Evolutionary conservation across 1,140 invertebrate species (phyloP), one percentile per base, ranked within the genome.

Genomic region (Chlorops oryzae): DNA sequence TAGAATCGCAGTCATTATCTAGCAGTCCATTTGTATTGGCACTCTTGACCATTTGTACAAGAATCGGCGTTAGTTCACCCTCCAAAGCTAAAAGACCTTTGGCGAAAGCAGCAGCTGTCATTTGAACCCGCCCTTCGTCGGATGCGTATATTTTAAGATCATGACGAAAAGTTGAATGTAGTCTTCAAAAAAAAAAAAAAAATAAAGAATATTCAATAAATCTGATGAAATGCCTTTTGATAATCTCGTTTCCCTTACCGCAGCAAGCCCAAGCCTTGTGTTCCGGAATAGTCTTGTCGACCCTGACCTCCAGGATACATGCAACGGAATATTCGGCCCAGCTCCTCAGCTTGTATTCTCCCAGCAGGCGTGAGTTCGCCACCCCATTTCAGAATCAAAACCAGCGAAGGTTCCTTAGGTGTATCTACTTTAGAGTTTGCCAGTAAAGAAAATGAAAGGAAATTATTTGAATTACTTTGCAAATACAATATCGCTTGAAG

Each of bases 31-130:
- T 99, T 0, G 96, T 99, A 66, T 99, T 98, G 2, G 96, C 96
- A 62, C 90, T 96, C 73, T 99, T 99, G 1, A 99, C 97, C 97
- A 99, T 99, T 75, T 99, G 97, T 12, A 98, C 95, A 13, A 99
- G 75, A 70, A 99, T 99, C 0, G 97, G 97, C 0, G 97, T 97
- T 3, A 99, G 76, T 74, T 99, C 96, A 9, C 96, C 97, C 76
- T 99, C 97, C 27, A 99, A 71, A 0, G 96, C 97, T 0, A 99
- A 74, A 20, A 99, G 74, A 10, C 96, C 96, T 77, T 98, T 99
- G 2, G 96, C 94, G 75, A 99, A 99, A 10, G 96, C 96, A 12
- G 96, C 96, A 1, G 96, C 96, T 0, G 96, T 99, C 95, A 98
- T 99, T 75, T 99, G 96, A 2, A 98, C 96, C 43, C 96, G 77